Base-by-base conservation (phyloP, 2,797 vertebrate species). In the Notolepis coatsorum region DNA sequence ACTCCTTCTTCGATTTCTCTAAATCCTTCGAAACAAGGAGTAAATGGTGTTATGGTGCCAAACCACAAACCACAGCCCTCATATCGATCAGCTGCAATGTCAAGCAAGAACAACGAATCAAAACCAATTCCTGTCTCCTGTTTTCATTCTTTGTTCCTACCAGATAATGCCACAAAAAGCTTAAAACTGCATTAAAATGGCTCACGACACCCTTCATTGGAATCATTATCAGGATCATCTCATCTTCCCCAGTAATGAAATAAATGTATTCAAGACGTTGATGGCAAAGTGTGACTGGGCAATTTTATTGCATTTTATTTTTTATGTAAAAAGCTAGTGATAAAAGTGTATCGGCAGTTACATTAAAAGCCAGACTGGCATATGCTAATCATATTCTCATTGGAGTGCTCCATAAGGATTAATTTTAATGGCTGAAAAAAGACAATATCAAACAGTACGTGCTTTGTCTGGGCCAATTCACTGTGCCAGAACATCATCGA, bases 41-140 rank as follows among this genome's bases (percentile, higher is more conserved):
- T 49, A 67, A 85, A 77, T 67, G 71, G n/a, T 84, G 66, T 73
- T 75, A 52, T 45, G 27, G n/a, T n/a, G n/a, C n/a, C n/a, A n/a
- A n/a, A 65, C 58, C 55, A 65, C 75, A 75, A 61, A 67, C 68
- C 62, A 7, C 64, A 50, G 62, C 62, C 41, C 10, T 42, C 68
- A 72, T 71, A 87, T 84, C 60, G 68, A 85, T 89, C 82, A 78
- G 68, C 53, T 13, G 47, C 17, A 58, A 60, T 43, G 43, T 65
- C 59, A 47, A 62, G 50, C 30, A 5, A 58, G 78, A 73, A 6
- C 27, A 55, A 68, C 56, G 53, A 53, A 51, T 58, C 68, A 48
- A 72, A 73, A 75, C 62, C 57, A 69, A 61, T 46, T 48, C 31
- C 48, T 60, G 35, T 41, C 20, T 54, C 61, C 27, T 47, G 28